Base-by-base conservation (phyloP, 2,888 invertebrate species). In the Phania funesta region DNA sequence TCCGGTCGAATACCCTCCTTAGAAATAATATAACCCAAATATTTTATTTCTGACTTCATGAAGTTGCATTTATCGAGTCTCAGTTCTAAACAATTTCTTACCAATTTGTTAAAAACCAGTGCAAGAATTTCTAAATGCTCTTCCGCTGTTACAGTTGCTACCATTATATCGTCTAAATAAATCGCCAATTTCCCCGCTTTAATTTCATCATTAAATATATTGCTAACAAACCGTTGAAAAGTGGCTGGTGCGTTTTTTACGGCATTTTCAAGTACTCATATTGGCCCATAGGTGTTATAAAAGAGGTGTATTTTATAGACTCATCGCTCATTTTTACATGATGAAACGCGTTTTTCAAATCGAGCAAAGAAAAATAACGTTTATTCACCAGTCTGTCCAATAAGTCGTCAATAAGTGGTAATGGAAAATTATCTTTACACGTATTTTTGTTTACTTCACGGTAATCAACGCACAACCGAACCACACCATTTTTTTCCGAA, bases 131-230 rank as follows among this genome's bases (percentile, higher is more conserved):
- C 32, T 2, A 76, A 29, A 70, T 81, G 83, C n/a, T 78, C 64
- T 11, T 78, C 70, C 11, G 52, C 22, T 13, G 20, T 58, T 8
- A 16, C 73, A 1, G 83, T 74, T 4, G 83, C 80, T 9, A 83
- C 5, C 71, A 83, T 62, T 1, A 84, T 75, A 44, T 84, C 83
- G 44, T 82, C 84, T 2, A 84, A 58, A n/a, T n/a, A n/a, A 80
- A 84, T 71, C 11, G 32, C 54, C 11, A 48, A 20, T 46, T 71
- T 73, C 2, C 46, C 64, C 18, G 9, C 7, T 29, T 20, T 46
- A 11, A 64, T 64, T 4, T 46, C 18, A 32, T 64, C 18, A 0
- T 46, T 4, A 64, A 48, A 64, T 32, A 48, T 13, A 9, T 18
- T 64, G 16, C 22, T 64, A 48, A 35, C 22, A 48, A 64, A 4